Evolutionary conservation across 2,113 vertebrate species (phyloP), one percentile per base, ranked within the genome.

Genomic region (Lepisosteus oculatus): DNA sequence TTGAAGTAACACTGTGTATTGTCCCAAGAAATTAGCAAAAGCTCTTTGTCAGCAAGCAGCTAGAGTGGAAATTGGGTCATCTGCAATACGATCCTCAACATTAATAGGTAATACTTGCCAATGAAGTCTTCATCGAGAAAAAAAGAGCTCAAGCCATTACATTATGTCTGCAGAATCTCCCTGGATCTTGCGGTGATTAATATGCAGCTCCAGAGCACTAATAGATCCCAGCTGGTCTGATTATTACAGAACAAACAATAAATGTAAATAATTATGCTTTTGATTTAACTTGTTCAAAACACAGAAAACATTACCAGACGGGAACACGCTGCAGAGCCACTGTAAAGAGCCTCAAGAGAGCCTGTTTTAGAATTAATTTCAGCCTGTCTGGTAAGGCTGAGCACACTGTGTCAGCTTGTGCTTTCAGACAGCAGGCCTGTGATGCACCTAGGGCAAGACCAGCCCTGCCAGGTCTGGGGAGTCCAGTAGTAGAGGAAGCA

Each of bases 211-310:
- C 17, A 13, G 47, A 54, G 66, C 9, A 29, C n/a, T 12, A 15
- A 55, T 55, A 68, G 47, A 55, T 55, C 66, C 15, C 47, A 68
- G n/a, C 47, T 55, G 45, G 66, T 55, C 12, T 12, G 66, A 55
- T 68, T 68, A 68, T 55, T 55, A 55, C 15, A 51, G 66, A 17
- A 41, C 51, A 55, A 47, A 41, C 51, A 55, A 54, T 54, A 55
- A 68, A 68, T 68, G 66, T 68, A 68, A 68, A 68, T 68, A 68
- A 68, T 68, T 68, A 55, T 55, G 66, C 47, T 68, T 55, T 29
- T 55, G 66, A 68, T 68, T 68, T 55, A 55, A 29, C 47, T 68
- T 54, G 47, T 51, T 51, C 47, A 51, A 5, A 13, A 54, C 6
- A 17, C 17, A 29, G 47, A 54, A 17, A 15, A 12, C 17, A 29